Conservation (phyloP, 2,888 invertebrate species). For the Cremastobaeus sp. region DNA sequence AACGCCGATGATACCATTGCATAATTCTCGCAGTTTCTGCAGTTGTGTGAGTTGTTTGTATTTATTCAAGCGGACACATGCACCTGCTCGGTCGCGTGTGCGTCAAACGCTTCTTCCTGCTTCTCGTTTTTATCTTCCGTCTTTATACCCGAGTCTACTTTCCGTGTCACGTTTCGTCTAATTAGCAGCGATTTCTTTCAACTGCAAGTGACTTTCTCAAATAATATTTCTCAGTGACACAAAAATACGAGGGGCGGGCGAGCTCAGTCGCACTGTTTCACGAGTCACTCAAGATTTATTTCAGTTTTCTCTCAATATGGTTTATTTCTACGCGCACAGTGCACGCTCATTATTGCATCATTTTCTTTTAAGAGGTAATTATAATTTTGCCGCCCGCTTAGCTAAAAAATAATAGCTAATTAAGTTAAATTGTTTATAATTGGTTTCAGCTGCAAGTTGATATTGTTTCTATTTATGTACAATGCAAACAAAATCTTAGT, state of each 20-base stretch:
- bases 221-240: neutral
- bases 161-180: slow-evolving; percentile 7
- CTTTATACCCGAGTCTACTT: slow-evolving; percentile 10
- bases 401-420: slow-evolving; percentile 6
- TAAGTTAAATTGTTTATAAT: slow-evolving; percentile 20
- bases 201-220: no score
- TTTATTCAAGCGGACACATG: slow-evolving; percentile 54
- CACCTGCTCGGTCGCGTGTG: slow-evolving; percentile 48
- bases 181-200: neutral
- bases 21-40: slow-evolving; percentile 45
- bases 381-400: no score
- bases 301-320: no score
- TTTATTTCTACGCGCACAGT: no score
- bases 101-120: slow-evolving; percentile 51
- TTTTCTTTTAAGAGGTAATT: neutral
- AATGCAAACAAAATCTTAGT: no score
- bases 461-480: no score
- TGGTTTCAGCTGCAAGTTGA: no score
- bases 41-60: slow-evolving; percentile 52
- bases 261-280: no score
- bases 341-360: neutral
- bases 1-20: slow-evolving; percentile 54
- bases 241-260: no score
- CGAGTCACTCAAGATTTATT: no score
- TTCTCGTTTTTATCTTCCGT: slow-evolving; percentile 47